Evolutionary conservation across 2,888 invertebrate genomes (phyloP), one percentile per base, ranked within the genome.

Genomic region (Agrochola lota): DNA sequence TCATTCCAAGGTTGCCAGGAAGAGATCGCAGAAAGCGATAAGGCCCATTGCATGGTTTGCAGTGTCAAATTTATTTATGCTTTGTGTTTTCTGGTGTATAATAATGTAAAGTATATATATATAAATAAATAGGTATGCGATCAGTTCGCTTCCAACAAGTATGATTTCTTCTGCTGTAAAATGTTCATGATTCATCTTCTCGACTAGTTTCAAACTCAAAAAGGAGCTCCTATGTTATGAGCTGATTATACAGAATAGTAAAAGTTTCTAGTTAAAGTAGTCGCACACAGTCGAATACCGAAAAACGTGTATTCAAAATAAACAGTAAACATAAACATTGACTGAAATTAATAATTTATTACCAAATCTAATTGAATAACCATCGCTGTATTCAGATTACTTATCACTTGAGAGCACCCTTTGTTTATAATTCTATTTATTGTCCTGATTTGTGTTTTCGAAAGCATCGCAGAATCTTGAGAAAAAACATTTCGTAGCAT

Each of bases 291-390:
- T 77, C 46, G 26, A 63, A n/a, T 20, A 43, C 30, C 15, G 15
- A 63, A 63, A 43, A 30, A 30, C 52, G 30, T 76, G 12, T 30
- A 15, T 43, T 75, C 35, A 72, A 55, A 72, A 43, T 71, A 26
- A 35, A 15, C n/a, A n/a, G 30, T 26, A 46, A 64, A 55, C 52
- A 12, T 77, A 76, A 55, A 76, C 26, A 64, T n/a, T 46, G 15
- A 17, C n/a, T 17, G 46, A 77, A 57, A 46, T 40, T 49, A 35
- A 57, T 46, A 26, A 40, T 76, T 46, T 8, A 35, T 35, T 55
- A 55, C 20, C n/a, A 63, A 26, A 76, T 46, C 17, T 46, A 55
- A n/a, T 46, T 15, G 30, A 72, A 20, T 73, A 57, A 74, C 43
- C 26, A 73, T 43, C 4, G 26, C 43, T 63, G 20, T 11, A 26